These are phyloP conservation scores for Ennomos fuscantarius DNA, from an alignment of 2,888 invertebrate species.

Conservation along the genomic window DNA sequence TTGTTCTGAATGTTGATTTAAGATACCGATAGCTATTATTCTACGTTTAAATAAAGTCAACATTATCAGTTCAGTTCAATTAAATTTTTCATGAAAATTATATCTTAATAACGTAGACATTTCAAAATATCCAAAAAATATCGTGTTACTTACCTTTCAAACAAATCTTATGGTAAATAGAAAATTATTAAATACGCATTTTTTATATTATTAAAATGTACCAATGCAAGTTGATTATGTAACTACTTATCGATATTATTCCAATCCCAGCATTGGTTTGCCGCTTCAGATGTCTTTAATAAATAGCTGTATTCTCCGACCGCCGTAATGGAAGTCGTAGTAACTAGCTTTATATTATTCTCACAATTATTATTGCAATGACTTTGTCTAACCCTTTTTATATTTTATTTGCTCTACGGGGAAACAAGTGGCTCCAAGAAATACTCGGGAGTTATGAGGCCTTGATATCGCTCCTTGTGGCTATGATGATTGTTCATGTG, in stretches of 20 bases:
- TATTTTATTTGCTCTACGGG: constrained; percentile 50
- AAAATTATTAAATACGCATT: no score
- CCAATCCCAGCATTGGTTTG: constrained; percentile 38
- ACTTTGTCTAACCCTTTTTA: constrained; percentile 49
- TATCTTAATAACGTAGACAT: no score
- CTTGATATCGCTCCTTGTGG: constrained; percentile 11
- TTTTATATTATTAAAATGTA: no score
- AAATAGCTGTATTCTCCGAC: constrained; percentile 65
- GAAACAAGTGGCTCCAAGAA: constrained; percentile 45
- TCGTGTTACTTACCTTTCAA: no score
- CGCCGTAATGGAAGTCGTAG: constrained; percentile 52
- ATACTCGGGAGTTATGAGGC: constrained; percentile 41
- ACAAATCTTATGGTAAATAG: no score
- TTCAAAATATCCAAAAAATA: no score
- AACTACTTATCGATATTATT: constrained; percentile 42
- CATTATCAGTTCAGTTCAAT: no score
- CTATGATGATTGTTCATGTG: constrained; percentile 20
- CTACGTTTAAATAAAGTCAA: no score
- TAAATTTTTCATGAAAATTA: no score
- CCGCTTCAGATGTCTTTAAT: constrained; percentile 65
- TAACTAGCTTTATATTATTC: constrained; percentile 58
- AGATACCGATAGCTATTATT: no score
- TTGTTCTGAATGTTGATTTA: neutral
- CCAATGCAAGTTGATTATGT: no score
- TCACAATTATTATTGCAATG: constrained; percentile 60